Evolutionary conservation across 2,888 invertebrate species (phyloP).

Genomic region (Hypsopygia costalis): DNA sequence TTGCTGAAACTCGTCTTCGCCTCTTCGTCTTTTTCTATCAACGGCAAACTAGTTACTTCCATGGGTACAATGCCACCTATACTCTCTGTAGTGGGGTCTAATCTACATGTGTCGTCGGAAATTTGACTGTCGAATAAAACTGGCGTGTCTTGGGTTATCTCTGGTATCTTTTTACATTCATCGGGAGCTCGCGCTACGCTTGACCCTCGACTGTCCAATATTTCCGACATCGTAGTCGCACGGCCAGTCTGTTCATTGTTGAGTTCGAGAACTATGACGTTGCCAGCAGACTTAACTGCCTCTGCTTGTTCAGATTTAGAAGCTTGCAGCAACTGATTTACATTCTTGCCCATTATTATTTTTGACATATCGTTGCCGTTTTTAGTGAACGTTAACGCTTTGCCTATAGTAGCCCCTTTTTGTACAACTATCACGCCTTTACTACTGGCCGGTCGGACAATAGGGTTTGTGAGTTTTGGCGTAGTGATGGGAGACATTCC

Average conservation of each 20-base stretch:
- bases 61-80: constrained; percentile 56
- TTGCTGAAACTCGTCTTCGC: constrained; percentile 46
- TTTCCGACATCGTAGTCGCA: constrained; percentile 70
- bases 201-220: constrained; percentile 56
- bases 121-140: constrained; percentile 69
- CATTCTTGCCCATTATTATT: constrained; percentile 76
- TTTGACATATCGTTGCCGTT: constrained; percentile 73
- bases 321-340: constrained; percentile 66
- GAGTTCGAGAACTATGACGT: constrained; percentile 71
- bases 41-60: constrained; percentile 42
- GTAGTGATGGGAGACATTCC: constrained; percentile 56
- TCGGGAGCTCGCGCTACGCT: constrained; percentile 32
- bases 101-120: constrained; percentile 59
- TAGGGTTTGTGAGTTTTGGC: constrained; percentile 66
- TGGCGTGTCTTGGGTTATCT: constrained; percentile 81
- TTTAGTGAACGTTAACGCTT: constrained; percentile 68
- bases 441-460: constrained; percentile 61
- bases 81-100: constrained; percentile 64
- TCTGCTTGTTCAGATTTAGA: constrained; percentile 59
- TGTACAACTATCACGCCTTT: constrained; percentile 82
- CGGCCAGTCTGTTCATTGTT: constrained; percentile 70
- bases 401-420: constrained; percentile 76
- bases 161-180: constrained; percentile 38
- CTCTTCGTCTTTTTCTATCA: constrained; percentile 47
- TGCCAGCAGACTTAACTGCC: constrained; percentile 55